Evolutionary conservation across 1,140 invertebrate species (phyloP).

Genomic region (Rhagoletis pomonella): DNA sequence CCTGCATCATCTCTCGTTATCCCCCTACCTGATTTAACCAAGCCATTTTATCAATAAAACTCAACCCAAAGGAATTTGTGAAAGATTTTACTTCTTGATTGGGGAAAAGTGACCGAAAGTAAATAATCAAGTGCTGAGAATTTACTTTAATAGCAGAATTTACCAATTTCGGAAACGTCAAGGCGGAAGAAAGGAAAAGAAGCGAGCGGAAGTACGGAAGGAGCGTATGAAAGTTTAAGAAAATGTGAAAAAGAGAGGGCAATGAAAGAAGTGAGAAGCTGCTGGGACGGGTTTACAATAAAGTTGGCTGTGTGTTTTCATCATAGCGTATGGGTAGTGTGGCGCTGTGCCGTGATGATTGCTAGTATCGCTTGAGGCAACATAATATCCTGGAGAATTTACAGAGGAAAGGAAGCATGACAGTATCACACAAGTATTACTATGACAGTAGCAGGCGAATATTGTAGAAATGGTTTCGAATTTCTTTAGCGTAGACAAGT

Average conservation of each 20-base stretch:
- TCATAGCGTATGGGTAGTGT: background rate
- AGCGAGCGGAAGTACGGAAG: background rate
- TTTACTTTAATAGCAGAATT: slow-evolving; percentile 36
- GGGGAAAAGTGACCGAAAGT: slow-evolving; percentile 39
- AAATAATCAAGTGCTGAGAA: slow-evolving; percentile 31
- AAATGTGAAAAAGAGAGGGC: background rate
- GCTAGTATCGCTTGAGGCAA: background rate
- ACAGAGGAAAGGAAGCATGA: background rate
- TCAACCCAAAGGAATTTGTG: background rate
- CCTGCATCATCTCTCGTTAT: background rate
- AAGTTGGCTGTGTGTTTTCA: background rate
- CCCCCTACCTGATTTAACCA: background rate
- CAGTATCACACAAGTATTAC: background rate
- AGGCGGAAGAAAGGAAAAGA: background rate
- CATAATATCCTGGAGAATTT: background rate
- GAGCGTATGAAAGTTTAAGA: background rate
- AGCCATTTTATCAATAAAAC: background rate
- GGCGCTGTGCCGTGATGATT: background rate
- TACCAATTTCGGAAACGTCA: slow-evolving; percentile 10
- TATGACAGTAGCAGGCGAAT: background rate
- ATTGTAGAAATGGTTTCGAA: slow-evolving; percentile 20
- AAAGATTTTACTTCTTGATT: slow-evolving; percentile 15
- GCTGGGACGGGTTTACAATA: background rate
- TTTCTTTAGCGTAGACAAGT: slow-evolving; percentile 37
- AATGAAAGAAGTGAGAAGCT: background rate